Percentiles rank a stretch among this genome's conserved stretches.
phyloP scores from a whole-genome alignment of 2,797 vertebrate genomes.

The Cuniculus paca region DNA sequence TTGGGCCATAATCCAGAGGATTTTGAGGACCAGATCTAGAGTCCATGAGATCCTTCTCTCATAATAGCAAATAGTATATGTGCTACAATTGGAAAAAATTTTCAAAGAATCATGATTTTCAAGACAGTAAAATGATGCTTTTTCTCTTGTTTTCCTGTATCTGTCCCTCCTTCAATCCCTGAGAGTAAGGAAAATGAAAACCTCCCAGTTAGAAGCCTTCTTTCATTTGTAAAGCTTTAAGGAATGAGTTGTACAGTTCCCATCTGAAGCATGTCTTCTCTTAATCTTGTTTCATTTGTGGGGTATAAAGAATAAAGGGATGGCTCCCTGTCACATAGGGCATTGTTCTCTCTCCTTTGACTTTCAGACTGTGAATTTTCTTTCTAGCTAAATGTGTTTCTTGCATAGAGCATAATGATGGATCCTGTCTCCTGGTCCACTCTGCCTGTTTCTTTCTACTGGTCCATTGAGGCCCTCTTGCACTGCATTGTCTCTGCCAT shows the following conservation, averaged over 20 bases:
- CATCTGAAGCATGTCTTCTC: neutral
- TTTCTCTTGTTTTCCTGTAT: conserved; percentile 6
- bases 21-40: neutral
- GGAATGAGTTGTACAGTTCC: neutral
- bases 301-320: neutral
- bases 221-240: neutral
- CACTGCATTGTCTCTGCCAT: no score
- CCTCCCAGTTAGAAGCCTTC: neutral
- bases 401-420: no score
- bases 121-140: neutral
- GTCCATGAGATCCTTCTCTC: neutral
- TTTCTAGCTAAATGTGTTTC: no score
- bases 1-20: neutral
- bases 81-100: neutral
- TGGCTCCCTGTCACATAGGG: no score
- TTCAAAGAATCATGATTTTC: neutral
- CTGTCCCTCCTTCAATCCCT: neutral
- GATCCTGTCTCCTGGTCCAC: no score
- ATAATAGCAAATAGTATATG: neutral
- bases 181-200: neutral
- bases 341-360: no score
- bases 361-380: no score
- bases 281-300: neutral
- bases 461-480: no score
- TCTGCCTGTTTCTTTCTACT: no score